A percentile compares a stretch with the other conserved stretches of the same genome.
These are phyloP conservation scores for Vulpes vulpes DNA, from an alignment of 2,113 vertebrate genomes.

Conservation along the genomic window DNA sequence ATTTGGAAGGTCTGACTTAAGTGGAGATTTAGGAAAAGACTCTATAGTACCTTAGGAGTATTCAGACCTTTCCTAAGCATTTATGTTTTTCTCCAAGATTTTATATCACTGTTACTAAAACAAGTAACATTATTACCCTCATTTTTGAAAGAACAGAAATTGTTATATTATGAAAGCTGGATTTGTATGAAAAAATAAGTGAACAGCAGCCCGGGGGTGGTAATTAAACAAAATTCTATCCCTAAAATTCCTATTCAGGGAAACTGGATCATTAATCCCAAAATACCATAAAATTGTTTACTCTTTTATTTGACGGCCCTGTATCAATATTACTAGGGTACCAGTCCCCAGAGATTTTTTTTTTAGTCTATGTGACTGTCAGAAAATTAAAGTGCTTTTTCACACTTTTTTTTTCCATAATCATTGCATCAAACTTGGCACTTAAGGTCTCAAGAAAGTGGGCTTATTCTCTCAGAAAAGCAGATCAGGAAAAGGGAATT, in stretches of 20 bases:
- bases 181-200: neutral
- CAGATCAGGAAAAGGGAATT: neutral
- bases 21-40: neutral
- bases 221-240: neutral
- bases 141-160: constrained; percentile 28
- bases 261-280: neutral
- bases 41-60: neutral
- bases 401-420: neutral
- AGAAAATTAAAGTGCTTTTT: neutral
- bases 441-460: neutral
- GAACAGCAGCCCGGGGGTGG: neutral
- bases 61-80: neutral
- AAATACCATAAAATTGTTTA: neutral
- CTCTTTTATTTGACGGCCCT: neutral
- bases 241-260: neutral
- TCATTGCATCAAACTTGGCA: neutral
- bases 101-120: neutral
- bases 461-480: neutral
- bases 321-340: neutral
- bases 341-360: neutral
- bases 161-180: neutral
- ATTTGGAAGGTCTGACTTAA: neutral
- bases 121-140: neutral
- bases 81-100: neutral
- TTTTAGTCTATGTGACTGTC: neutral